Conservation (phyloP, 2,888 invertebrate species). For the Eristalis tenax region DNA sequence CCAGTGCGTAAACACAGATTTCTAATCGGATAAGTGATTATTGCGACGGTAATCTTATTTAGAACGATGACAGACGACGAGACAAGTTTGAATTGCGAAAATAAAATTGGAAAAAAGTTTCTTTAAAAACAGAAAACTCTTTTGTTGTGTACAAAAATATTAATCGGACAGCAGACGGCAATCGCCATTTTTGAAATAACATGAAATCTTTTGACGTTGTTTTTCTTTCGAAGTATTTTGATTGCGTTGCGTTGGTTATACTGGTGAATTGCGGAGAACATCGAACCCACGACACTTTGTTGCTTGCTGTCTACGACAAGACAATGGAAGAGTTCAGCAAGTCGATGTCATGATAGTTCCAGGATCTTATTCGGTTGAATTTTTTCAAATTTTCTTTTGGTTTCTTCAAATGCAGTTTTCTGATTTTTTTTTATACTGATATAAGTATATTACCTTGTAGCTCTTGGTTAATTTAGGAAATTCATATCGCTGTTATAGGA, state of each 20-base stretch:
- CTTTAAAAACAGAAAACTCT: conserved; percentile 38
- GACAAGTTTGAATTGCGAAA: neutral
- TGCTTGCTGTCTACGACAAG: neutral
- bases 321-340: conserved; percentile 10
- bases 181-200: conserved; percentile 59
- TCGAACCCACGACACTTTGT: conserved; percentile 27
- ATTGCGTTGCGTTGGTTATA: conserved; percentile 52
- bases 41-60: conserved; percentile 7
- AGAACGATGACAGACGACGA: neutral
- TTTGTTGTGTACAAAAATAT: conserved; percentile 41
- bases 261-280: conserved; percentile 15
- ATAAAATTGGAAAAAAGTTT: conserved; percentile 8
- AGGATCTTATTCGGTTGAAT: neutral
- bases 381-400: neutral
- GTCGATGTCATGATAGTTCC: neutral
- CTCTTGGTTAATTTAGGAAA: too few relatives aligned
- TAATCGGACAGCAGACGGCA: conserved; percentile 48
- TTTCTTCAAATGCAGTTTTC: neutral
- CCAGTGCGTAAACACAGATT: conserved; percentile 53
- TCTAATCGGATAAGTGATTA: neutral
- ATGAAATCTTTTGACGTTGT: conserved; percentile 55
- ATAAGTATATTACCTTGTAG: too few relatives aligned
- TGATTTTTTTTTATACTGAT: neutral
- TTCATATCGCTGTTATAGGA: too few relatives aligned
- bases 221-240: conserved; percentile 45